Percentiles rank a stretch among this genome's conserved stretches.
These are phyloP conservation scores for Drosophila funebris DNA, from an alignment of 1,140 invertebrate genomes.

Conservation along the genomic window DNA sequence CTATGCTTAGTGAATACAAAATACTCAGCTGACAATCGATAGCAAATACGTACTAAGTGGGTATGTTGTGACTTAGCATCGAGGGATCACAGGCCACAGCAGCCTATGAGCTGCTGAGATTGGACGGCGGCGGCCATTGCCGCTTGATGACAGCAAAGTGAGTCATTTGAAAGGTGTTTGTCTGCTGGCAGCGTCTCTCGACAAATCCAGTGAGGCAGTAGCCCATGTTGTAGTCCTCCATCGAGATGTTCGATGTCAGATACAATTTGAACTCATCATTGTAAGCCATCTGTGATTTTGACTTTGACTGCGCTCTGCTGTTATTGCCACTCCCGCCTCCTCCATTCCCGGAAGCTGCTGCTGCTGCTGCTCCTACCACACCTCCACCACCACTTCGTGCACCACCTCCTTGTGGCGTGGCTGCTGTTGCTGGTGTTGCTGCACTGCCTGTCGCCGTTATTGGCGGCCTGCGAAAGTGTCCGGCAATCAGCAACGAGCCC, in stretches of 20 bases:
- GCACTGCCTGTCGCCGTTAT: slow-evolving; percentile 27
- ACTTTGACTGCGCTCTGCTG: slow-evolving; percentile 27
- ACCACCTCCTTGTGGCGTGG: slow-evolving; percentile 17
- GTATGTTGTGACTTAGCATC: slow-evolving; percentile 6
- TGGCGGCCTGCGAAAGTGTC: slow-evolving; percentile 88
- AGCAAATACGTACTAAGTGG: slow-evolving; percentile 41
- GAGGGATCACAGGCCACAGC: slow-evolving; percentile 15
- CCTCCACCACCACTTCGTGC: background rate
- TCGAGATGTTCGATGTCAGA: slow-evolving; percentile 84
- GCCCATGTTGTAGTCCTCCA: slow-evolving; percentile 93
- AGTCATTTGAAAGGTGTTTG: slow-evolving; percentile 91
- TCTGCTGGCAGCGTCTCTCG: slow-evolving; percentile 90
- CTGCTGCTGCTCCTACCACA: background rate
- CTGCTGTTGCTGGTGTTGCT: slow-evolving; percentile 40
- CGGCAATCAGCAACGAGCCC: slow-evolving; percentile 91
- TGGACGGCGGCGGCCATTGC: slow-evolving; percentile 80
- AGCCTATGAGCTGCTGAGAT: slow-evolving; percentile 66
- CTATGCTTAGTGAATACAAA: slow-evolving; percentile 40
- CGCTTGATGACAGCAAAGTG: slow-evolving; percentile 93
- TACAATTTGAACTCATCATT: slow-evolving; percentile 82
- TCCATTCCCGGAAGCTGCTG: too few relatives aligned
- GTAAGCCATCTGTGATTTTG: slow-evolving; percentile 58
- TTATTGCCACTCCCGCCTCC: background rate
- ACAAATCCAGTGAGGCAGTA: slow-evolving; percentile 94
- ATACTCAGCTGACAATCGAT: slow-evolving; percentile 46